phyloP scores from a whole-genome alignment of 2,113 vertebrate species.

The Melanerpes formicivorus region DNA sequence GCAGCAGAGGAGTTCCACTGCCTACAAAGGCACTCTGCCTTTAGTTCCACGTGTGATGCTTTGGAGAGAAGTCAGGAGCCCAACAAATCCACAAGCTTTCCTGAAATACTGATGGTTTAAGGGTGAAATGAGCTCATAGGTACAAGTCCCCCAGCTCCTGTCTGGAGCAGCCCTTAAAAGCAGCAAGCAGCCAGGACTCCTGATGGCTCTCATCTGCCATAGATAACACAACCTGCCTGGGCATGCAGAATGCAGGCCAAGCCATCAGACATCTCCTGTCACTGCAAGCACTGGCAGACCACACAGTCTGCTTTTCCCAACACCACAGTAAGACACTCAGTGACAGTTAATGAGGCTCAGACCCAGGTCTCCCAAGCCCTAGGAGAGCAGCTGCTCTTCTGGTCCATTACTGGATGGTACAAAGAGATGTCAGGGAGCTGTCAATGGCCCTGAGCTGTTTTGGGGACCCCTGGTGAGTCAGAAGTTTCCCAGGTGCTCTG shows the following conservation, averaged over 20 bases:
- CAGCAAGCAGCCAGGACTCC: neutral
- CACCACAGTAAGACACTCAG: rapidly evolving
- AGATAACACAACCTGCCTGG: neutral
- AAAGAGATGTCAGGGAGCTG: neutral
- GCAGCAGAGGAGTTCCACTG: neutral
- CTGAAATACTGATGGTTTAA: neutral
- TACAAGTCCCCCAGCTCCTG: neutral
- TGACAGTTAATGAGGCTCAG: neutral
- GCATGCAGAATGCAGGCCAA: neutral
- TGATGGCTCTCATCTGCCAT: neutral
- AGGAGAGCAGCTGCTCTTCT: neutral
- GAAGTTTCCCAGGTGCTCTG: neutral
- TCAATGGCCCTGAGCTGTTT: neutral
- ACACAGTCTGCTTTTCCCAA: neutral
- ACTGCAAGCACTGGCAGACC: neutral
- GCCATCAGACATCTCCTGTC: neutral
- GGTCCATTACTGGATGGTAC: neutral
- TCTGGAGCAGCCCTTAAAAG: neutral
- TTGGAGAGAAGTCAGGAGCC: neutral
- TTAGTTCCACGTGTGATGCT: neutral
- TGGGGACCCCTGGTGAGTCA: neutral
- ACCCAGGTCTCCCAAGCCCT: neutral
- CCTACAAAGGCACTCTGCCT: neutral
- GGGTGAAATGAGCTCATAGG: neutral
- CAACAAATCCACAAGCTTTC: neutral